Evolutionary conservation across 1,140 invertebrate genomes (phyloP).

Genomic region (Eumeta japonica): DNA sequence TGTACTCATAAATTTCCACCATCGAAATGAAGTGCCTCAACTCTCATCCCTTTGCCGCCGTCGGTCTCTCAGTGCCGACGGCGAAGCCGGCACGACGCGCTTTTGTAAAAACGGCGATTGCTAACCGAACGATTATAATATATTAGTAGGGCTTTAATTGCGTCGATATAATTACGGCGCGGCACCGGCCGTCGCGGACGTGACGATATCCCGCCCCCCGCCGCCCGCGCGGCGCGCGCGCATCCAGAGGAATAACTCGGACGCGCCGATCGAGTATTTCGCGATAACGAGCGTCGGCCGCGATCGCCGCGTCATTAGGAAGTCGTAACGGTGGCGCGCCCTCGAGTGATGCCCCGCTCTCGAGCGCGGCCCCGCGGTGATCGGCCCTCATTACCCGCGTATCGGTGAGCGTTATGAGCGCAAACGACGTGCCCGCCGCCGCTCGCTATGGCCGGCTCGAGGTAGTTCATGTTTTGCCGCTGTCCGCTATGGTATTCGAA

Average conservation of each 20-base stretch:
- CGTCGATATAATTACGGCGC: slow-evolving; percentile 50
- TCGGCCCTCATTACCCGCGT: slow-evolving; percentile 29
- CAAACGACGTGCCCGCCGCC: too few species aligned
- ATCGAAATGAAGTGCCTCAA: too few species aligned
- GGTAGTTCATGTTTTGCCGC: too few species aligned
- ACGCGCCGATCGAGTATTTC: slow-evolving; percentile 45
- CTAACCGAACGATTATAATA: slow-evolving; percentile 55
- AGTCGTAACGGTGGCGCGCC: slow-evolving; percentile 44
- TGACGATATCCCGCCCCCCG: slow-evolving; percentile 49
- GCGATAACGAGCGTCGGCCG: slow-evolving; percentile 46
- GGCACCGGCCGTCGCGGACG: slow-evolving; percentile 30
- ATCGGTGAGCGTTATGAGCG: too few species aligned
- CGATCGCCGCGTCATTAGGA: slow-evolving; percentile 54
- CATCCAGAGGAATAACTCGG: slow-evolving; percentile 53
- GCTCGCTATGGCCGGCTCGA: too few species aligned
- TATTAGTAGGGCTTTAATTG: slow-evolving; percentile 54
- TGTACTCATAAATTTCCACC: too few species aligned
- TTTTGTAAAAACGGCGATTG: slow-evolving; percentile 45
- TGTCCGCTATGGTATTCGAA: too few species aligned
- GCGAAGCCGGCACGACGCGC: too few species aligned
- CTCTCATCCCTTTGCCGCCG: too few species aligned
- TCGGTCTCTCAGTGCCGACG: too few species aligned
- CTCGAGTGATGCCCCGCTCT: slow-evolving; percentile 39
- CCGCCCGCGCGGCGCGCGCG: slow-evolving; percentile 38
- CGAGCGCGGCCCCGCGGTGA: slow-evolving; percentile 28